These are phyloP conservation scores for Zaprionus bogoriensis DNA, from an alignment of 2,888 invertebrate genomes.

Conservation along the genomic window DNA sequence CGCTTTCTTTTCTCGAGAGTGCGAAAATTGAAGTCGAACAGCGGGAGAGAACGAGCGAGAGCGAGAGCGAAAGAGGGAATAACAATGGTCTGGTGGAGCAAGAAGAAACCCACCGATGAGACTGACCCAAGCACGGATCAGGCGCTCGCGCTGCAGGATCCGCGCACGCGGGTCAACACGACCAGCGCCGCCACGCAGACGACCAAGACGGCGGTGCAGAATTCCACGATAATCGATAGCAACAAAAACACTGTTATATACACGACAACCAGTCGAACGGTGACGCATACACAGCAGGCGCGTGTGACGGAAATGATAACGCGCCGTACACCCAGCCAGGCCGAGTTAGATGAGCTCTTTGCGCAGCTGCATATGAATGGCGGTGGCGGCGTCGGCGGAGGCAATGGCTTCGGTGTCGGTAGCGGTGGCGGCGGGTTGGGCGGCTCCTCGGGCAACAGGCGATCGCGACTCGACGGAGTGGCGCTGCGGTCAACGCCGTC, in stretches of 20 bases:
- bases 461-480: constrained; percentile 43
- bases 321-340: constrained; percentile 70
- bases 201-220: constrained; percentile 76
- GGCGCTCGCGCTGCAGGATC: constrained; percentile 72
- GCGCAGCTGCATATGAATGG: constrained; percentile 51
- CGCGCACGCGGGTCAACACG: constrained; percentile 72
- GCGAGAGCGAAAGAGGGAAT: background rate
- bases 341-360: constrained; percentile 70
- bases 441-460: constrained; percentile 18
- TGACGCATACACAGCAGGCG: constrained; percentile 77
- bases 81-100: constrained; percentile 31
- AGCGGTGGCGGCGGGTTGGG: background rate
- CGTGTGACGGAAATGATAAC: constrained; percentile 71
- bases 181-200: constrained; percentile 75
- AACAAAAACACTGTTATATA: constrained; percentile 70
- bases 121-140: constrained; percentile 1
- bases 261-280: constrained; percentile 72
- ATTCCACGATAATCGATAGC: constrained; percentile 71
- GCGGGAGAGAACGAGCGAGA: background rate
- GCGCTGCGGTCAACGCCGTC: constrained; percentile 48
- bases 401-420: constrained; percentile 6
- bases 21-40: too few relatives aligned
- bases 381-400: constrained; percentile 16
- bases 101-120: constrained; percentile 35
- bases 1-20: background rate